phyloP scores from a whole-genome alignment of 2,888 invertebrate genomes.

The Julus scandinavius region DNA sequence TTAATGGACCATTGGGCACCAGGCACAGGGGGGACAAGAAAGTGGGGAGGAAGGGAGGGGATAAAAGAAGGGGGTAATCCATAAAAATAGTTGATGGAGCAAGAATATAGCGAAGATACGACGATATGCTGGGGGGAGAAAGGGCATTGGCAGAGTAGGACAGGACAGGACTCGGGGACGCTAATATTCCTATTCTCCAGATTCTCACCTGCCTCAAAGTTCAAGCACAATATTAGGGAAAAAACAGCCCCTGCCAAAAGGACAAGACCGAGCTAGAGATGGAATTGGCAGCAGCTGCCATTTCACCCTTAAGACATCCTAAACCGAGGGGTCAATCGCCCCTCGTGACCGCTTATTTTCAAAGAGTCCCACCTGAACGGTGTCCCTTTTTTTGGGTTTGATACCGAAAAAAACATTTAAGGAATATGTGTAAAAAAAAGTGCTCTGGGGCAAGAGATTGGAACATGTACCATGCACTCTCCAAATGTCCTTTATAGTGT shows the following conservation, averaged over 20 bases:
- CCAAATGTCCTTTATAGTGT: no score
- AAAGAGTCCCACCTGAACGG: slow-evolving; percentile 1
- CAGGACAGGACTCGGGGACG: neutral
- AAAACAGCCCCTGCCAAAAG: slow-evolving; percentile 36
- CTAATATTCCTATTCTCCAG: slow-evolving; percentile 39
- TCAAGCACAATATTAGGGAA: slow-evolving; percentile 39
- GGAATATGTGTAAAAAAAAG: neutral
- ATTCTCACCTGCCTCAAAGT: slow-evolving; percentile 38
- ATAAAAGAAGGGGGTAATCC: slow-evolving; percentile 38
- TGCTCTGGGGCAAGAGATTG: neutral
- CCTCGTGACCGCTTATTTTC: slow-evolving; percentile 43
- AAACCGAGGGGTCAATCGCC: slow-evolving; percentile 50
- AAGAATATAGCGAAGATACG: neutral
- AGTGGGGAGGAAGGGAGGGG: neutral
- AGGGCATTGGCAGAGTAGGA: neutral
- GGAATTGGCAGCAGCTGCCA: slow-evolving; percentile 42
- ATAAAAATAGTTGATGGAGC: slow-evolving; percentile 40
- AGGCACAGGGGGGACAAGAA: neutral
- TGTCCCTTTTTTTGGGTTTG: slow-evolving; percentile 1
- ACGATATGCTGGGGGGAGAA: neutral
- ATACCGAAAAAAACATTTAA: neutral
- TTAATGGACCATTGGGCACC: slow-evolving; percentile 43
- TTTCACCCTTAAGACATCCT: slow-evolving; percentile 45
- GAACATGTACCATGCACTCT: neutral
- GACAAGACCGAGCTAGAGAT: slow-evolving; percentile 11